Evolutionary conservation across 1,140 invertebrate genomes (phyloP).

Genomic region (Polypedilum pembai): DNA sequence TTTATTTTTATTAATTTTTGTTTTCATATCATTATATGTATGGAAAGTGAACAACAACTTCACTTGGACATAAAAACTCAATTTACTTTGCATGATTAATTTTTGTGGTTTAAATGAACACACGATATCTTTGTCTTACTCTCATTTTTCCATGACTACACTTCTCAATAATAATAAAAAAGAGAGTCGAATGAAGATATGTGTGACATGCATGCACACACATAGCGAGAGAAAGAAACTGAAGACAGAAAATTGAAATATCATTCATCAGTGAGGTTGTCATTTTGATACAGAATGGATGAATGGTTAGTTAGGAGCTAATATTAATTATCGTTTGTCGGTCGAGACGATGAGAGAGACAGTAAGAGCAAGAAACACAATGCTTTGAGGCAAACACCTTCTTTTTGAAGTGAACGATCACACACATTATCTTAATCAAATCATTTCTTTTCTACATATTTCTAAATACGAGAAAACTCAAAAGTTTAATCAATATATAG

Average conservation of each 20-base stretch:
- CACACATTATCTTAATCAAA: neutral
- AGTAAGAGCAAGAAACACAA: too few species aligned
- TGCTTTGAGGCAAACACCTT: slow-evolving; percentile 1
- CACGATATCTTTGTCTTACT: slow-evolving; percentile 1
- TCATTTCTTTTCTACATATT: too few species aligned
- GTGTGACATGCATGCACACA: too few species aligned
- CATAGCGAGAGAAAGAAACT: neutral
- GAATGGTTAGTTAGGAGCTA: neutral
- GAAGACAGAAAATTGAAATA: slow-evolving; percentile 9
- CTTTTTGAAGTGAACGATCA: slow-evolving; percentile 4
- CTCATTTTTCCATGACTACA: neutral
- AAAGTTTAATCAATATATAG: too few species aligned
- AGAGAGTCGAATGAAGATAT: too few species aligned
- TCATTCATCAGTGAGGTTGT: slow-evolving; percentile 20
- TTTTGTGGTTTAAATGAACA: slow-evolving; percentile 23
- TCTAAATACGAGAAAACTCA: too few species aligned
- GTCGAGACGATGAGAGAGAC: too few species aligned
- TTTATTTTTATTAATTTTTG: slow-evolving; percentile 7
- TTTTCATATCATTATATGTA: neutral
- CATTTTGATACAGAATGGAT: neutral
- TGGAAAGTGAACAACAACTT: slow-evolving; percentile 9
- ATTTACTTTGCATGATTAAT: slow-evolving; percentile 28
- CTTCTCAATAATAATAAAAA: too few species aligned
- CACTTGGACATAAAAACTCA: slow-evolving; percentile 24
- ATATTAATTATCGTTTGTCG: too few species aligned